Evolutionary conservation across 2,888 invertebrate genomes (phyloP).

Genomic region (Spilosoma lubricipeda): DNA sequence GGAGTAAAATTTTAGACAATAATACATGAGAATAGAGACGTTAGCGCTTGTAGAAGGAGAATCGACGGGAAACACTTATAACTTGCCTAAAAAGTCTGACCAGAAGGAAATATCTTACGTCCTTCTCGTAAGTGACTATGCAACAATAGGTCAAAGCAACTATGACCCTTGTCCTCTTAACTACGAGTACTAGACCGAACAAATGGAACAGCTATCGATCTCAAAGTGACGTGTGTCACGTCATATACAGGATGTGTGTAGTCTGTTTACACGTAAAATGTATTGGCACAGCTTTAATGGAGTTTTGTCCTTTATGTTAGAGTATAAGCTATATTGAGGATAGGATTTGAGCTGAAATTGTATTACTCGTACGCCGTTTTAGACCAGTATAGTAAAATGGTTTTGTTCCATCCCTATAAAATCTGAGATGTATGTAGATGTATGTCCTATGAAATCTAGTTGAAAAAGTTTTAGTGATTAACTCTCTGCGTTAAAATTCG

Average conservation of each 20-base stretch:
- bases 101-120: not conserved
- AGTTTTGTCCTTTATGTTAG: constrained; percentile 29
- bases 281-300: constrained; percentile 31
- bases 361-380: constrained; percentile 27
- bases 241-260: constrained; percentile 14
- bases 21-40: too few relatives aligned
- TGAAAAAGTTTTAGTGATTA: too few relatives aligned
- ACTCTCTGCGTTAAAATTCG: too few relatives aligned
- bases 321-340: constrained; percentile 18
- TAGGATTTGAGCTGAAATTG: constrained; percentile 50
- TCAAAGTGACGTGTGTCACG: constrained; percentile 15
- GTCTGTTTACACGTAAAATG: constrained; percentile 30
- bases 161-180: constrained; percentile 1
- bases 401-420: not conserved
- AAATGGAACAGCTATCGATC: constrained; percentile 18
- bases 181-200: constrained; percentile 8
- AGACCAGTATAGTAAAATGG: not conserved
- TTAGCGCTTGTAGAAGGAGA: too few relatives aligned
- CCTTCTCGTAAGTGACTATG: not conserved
- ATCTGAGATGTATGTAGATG: too few relatives aligned
- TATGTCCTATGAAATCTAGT: too few relatives aligned
- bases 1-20: too few relatives aligned
- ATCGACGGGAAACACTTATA: too few relatives aligned
- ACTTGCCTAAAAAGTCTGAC: too few relatives aligned
- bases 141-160: not conserved